Base-by-base conservation (phyloP, 37 sponge, comb jelly and placozoan genomes). In the Beroe ovata region DNA sequence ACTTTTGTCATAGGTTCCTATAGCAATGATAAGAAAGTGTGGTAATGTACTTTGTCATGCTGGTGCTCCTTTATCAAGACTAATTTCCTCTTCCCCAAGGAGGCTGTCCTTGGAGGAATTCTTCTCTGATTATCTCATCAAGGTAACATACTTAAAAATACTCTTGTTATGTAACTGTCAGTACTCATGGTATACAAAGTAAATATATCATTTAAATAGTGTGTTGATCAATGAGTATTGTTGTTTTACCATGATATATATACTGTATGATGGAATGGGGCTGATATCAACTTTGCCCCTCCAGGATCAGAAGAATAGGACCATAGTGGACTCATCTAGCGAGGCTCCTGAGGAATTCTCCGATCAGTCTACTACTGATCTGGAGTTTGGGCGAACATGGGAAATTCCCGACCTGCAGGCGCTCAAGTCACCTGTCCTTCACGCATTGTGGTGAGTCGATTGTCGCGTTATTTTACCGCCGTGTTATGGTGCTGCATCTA, bases 371-470 rank as follows among this genome's bases (percentile, higher is more conserved):
- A 16, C 54, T 47, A 6, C 6, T 6, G 11, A 11, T 47, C 54
- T 47, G 23, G 63, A 62, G 19, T 62, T 62, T 62, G 63, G 63
- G 29, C 8, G 63, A 62, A 20, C 28, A 4, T 62, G 63, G 63
- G 29, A 62, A 16, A 16, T 28, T 14, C 4, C 63, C 8, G 63
- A 62, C 63, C 20, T 62, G 20, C 63, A 62, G 28, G 21, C 29
- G 6, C 63, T 62, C 63, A 62, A 62, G 63, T 62, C 63, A 21
- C 63, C 63, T 62, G 63, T 62, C 63, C 29, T 62, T n/a, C 63
- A 62, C n/a, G n/a, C n/a, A n/a, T n/a, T n/a, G n/a, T n/a, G n/a
- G n/a, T n/a, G n/a, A n/a, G n/a, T n/a, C n/a, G n/a, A n/a, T n/a
- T n/a, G n/a, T n/a, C n/a, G n/a, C n/a, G n/a, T n/a, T n/a, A n/a